Evolutionary conservation across 2,888 invertebrate species (phyloP).

Genomic region (Perizoma affinitatum): DNA sequence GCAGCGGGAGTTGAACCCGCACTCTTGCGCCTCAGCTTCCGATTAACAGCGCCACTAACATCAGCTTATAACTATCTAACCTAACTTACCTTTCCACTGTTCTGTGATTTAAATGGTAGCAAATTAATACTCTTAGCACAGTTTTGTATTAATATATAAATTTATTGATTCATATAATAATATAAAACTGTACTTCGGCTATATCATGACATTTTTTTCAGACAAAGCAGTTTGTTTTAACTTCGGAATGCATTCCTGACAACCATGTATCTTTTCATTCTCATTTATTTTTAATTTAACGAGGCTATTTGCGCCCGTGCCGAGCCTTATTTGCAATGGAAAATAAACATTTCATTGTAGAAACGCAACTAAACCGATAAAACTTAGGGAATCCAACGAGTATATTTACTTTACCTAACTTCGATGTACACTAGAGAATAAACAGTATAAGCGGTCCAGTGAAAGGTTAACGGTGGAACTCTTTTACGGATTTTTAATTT

Average conservation of each 20-base stretch:
- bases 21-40: too few species aligned
- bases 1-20: too few species aligned
- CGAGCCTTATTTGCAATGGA: slow-evolving; percentile 31
- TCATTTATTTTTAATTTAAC: slow-evolving; percentile 33
- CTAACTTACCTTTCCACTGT: too few species aligned
- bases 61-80: too few species aligned
- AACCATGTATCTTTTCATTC: slow-evolving; percentile 15
- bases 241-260: neutral
- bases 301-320: slow-evolving; percentile 29
- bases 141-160: too few species aligned
- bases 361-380: slow-evolving; percentile 30
- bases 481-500: too few species aligned
- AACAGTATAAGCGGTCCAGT: neutral
- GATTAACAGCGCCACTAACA: too few species aligned
- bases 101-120: too few species aligned
- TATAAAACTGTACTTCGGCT: too few species aligned
- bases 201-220: neutral
- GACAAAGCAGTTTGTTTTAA: neutral
- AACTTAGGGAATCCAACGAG: slow-evolving; percentile 28
- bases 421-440: slow-evolving; percentile 11
- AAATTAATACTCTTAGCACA: too few species aligned
- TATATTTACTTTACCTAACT: slow-evolving; percentile 24
- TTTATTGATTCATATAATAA: too few species aligned
- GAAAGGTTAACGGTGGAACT: neutral
- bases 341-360: slow-evolving; percentile 34